These are phyloP conservation scores for Neoarius graeffei DNA, from an alignment of 2,113 vertebrate genomes.

Conservation along the genomic window DNA sequence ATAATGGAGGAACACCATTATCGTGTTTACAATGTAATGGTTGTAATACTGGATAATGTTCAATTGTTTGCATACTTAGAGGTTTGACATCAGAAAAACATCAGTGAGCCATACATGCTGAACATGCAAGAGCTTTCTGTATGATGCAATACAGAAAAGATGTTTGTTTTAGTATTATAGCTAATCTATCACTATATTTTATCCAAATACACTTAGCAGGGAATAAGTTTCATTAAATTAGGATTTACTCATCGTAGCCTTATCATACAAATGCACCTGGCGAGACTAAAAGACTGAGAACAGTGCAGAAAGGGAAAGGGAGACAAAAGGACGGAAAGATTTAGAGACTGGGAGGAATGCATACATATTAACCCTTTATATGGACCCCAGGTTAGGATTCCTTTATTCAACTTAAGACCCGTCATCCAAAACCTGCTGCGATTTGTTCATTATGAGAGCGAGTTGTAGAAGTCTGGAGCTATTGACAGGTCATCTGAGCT, in stretches of 20 bases:
- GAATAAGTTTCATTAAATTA: background rate
- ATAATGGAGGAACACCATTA: background rate
- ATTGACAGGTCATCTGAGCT: background rate
- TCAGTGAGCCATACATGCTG: background rate
- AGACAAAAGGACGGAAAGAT: background rate
- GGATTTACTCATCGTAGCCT: background rate
- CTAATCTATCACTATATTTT: background rate
- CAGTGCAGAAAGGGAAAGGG: background rate
- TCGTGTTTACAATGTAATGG: background rate
- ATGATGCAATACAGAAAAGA: background rate
- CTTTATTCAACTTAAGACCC: background rate
- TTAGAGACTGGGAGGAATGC: background rate
- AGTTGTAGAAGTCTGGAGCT: background rate
- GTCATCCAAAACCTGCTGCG: background rate
- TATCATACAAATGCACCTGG: background rate
- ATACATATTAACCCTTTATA: background rate
- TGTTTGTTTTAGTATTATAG: background rate
- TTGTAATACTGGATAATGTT: background rate
- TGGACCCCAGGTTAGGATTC: background rate
- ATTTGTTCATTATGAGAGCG: background rate
- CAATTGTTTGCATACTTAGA: background rate
- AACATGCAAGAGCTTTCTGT: background rate
- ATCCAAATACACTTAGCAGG: background rate
- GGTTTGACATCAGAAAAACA: background rate
- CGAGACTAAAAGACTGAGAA: slow-evolving; percentile 2